Evolutionary conservation across 2,888 invertebrate genomes (phyloP), one percentile per base, ranked within the genome.

Genomic region (Oxyteleia sp.): DNA sequence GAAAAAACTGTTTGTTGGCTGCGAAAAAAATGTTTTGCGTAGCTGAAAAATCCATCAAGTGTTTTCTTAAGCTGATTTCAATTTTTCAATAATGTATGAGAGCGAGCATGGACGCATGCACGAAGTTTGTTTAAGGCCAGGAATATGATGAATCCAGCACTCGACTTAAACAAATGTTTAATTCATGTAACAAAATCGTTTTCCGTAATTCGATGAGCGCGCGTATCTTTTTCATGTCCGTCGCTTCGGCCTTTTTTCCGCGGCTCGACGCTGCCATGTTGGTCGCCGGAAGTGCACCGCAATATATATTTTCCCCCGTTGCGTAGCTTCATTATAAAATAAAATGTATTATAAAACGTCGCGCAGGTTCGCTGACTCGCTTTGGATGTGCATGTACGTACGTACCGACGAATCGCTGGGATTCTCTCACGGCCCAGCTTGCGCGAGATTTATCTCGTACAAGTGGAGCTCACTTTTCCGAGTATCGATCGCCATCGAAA

Each of bases 171-270:
- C 53, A 55, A 80, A 84, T 84, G 84, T 84, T 84, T 84, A 76
- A 84, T 84, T 84, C 84, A 84, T 84, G 43, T 45, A 80, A 80
- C 80, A 75, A 84, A 84, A 84, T 84, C 53, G 75, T 80, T 84
- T 75, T 66, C 80, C 80, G 75, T 79, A 79, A 78, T 79, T 69
- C 83, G 83, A 79, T 43, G 66, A 80, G 61, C 76, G 61, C 55
- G 45, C 71, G 49, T 43, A 57, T 61, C 64, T 79, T 80, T 72
- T 63, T 72, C 45, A 66, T 59, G 71, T 66, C 45, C 51, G 47
- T 75, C 45, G 51, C 16, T n/a, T 15, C 7, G 53, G 38, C 35
- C 38, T 51, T 80, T 80, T 79, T 61, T 53, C 23, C 64, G 57
- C 23, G 15, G 43, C 55, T 49, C 43, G 23, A 8, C 38, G 64